Conservation (phyloP, 2,797 vertebrate genomes). For the Argentina silus region DNA sequence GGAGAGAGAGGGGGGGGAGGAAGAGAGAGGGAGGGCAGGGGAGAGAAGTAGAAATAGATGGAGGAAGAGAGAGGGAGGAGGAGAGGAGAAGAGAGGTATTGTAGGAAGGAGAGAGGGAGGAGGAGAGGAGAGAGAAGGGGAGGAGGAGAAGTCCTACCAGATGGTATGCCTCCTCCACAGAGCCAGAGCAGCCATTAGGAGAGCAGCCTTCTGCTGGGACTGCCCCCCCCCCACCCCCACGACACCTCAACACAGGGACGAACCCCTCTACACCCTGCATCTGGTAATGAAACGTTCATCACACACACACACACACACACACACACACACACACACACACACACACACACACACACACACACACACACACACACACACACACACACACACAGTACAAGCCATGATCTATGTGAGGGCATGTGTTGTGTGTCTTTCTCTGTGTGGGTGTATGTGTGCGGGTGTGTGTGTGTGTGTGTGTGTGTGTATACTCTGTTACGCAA, state of each 20-base stretch:
- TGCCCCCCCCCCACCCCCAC: no score
- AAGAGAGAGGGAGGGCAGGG: background rate
- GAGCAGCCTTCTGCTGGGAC: background rate
- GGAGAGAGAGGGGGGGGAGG: background rate
- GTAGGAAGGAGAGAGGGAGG: background rate
- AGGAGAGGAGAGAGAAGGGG: background rate
- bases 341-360: constrained; percentile 19
- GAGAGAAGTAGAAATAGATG: background rate
- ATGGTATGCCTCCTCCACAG: constrained; percentile 14
- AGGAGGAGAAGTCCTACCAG: background rate
- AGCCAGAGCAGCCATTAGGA: constrained; percentile 7
- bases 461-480: constrained; percentile 43
- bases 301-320: background rate
- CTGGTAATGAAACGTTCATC: constrained; percentile 12
- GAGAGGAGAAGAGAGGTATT: constrained; percentile 2
- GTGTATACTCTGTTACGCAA: constrained; percentile 69
- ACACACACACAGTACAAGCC: constrained; percentile 41
- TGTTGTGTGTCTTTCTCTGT: constrained; percentile 34
- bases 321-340: constrained; percentile 20
- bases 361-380: constrained; percentile 22
- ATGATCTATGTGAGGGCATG: constrained; percentile 54
- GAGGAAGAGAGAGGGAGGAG: background rate
- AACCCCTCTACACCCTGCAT: constrained; percentile 20
- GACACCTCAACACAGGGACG: background rate
- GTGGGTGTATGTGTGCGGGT: constrained; percentile 47